Percentiles rank a stretch among this genome's conserved stretches.
Evolutionary conservation across 2,888 invertebrate genomes (phyloP).

Genomic region (Sinotaia quadrata): DNA sequence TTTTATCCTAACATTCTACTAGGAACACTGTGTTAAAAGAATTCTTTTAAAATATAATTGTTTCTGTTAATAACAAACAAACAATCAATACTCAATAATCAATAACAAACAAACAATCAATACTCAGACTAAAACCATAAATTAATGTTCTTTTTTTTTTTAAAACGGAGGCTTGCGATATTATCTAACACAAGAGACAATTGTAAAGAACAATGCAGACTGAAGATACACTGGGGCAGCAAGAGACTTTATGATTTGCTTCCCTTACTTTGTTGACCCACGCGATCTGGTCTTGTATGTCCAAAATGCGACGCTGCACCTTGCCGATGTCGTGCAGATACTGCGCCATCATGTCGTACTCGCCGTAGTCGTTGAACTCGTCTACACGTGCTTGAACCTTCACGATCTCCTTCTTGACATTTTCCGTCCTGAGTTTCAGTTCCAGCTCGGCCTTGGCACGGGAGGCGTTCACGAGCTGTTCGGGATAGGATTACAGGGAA

Average conservation of each 20-base stretch:
- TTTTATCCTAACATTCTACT: no score
- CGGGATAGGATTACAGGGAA: no score
- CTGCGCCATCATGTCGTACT: constrained; percentile 82
- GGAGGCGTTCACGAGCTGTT: constrained; percentile 83
- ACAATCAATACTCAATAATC: background rate
- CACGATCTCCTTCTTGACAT: constrained; percentile 81
- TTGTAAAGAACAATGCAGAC: no score
- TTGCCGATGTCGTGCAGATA: constrained; percentile 83
- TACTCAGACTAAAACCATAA: no score
- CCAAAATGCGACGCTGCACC: constrained; percentile 78
- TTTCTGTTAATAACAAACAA: no score
- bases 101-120: background rate
- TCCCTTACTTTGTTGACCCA: constrained; percentile 85
- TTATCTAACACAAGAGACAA: no score
- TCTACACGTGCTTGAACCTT: constrained; percentile 83
- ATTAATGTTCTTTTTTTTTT: no score
- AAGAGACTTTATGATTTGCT: no score
- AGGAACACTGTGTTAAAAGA: no score
- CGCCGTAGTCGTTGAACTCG: constrained; percentile 87
- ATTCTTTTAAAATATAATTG: no score
- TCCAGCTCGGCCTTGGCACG: constrained; percentile 89
- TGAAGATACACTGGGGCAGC: no score
- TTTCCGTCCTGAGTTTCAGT: constrained; percentile 80
- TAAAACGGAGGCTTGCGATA: no score
- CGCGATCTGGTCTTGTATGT: constrained; percentile 81